phyloP scores from a whole-genome alignment of 2,113 vertebrate species.

The Hemiprocne comata region DNA sequence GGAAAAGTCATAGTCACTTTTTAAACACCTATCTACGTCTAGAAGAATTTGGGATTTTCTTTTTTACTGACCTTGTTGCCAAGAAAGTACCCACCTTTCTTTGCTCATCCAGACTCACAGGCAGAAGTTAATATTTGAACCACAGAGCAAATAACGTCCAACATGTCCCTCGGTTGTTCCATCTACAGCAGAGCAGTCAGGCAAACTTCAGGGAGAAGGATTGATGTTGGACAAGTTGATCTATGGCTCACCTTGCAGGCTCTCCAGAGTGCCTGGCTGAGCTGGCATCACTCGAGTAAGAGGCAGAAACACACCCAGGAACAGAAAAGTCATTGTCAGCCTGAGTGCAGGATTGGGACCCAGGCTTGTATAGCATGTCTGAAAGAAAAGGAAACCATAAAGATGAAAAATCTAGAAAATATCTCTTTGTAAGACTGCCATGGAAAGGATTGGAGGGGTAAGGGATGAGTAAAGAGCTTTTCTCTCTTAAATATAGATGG shows the following conservation, averaged over 20 bases:
- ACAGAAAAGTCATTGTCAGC: not conserved
- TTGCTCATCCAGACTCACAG: not conserved
- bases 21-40: not conserved
- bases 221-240: not conserved
- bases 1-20: not conserved
- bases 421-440: not conserved
- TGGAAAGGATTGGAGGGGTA: not conserved
- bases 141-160: not conserved
- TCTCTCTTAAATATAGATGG: not conserved
- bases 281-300: not conserved
- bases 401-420: not conserved
- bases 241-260: not conserved
- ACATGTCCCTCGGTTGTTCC: not conserved
- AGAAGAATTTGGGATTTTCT: not conserved
- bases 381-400: not conserved
- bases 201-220: not conserved
- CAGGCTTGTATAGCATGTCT: fast-evolving
- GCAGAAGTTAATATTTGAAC: not conserved
- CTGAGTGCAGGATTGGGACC: not conserved
- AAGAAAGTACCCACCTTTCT: not conserved
- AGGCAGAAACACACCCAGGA: not conserved
- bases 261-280: not conserved
- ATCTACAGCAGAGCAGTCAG: not conserved
- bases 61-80: not conserved
- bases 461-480: not conserved